Base-by-base conservation (phyloP, 2,113 vertebrate species). In the Taurulus bubalis region DNA sequence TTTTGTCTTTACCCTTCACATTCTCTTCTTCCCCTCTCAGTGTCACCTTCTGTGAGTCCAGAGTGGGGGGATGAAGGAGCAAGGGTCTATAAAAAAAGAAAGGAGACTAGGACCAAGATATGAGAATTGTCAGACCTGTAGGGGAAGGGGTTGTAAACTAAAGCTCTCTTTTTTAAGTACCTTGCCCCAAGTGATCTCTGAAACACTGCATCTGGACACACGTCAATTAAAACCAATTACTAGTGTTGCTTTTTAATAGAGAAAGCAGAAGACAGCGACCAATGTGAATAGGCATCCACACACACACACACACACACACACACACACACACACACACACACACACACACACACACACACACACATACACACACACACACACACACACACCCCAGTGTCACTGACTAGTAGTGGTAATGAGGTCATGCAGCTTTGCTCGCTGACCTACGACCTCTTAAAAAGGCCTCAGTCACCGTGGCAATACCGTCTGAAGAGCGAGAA, bases 191-290 rank as follows among this genome's bases (percentile, higher is more conserved):
- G 90, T 77, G 84, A 88, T 82, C 74, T 82, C 70, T 84, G 75
- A 93, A 88, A 82, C 79, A 80, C 68, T 40, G 62, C 62, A 76
- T 86, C 36, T 69, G 75, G 86, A 90, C 87, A 84, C 86, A 84
- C 38, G 65, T 74, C 90, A 92, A 89, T 93, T 93, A 89, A 86
- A 87, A 85, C 73, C 85, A 89, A 90, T 92, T 89, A 92, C 51
- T 59, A 76, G 75, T 40, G 51, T 71, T 71, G 58, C 82, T 87
- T 87, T 84, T 87, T 88, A 78, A 86, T 36, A 30, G 78, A 79
- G 63, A 76, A 79, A 47, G 15, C 45, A 18, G 28, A 22, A 51
- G 58, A 75, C 9, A 0, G 49, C 45, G 63, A 79, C 45, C 68
- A 24, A 26, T 16, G 68, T 16, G 67, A 82, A 58, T 56, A 59